A percentile compares a stretch with the other conserved stretches of the same genome.
phyloP scores from a whole-genome alignment of 2,113 vertebrate genomes.

The Pycnonotus jocosus region DNA sequence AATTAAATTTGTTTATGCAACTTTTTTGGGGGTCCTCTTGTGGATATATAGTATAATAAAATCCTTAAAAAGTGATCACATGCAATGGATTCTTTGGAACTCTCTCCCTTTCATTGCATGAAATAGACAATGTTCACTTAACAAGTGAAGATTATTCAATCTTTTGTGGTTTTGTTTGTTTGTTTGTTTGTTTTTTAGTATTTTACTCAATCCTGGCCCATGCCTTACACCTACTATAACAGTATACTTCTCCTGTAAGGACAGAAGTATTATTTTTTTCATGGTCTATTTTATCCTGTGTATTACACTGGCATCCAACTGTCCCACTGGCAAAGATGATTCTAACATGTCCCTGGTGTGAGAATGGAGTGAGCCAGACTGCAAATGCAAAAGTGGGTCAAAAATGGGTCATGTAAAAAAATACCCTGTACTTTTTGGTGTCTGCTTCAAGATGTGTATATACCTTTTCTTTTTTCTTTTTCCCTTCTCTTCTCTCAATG shows the following conservation, averaged over 20 bases:
- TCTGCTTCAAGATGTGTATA: not conserved
- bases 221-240: not conserved
- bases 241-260: not conserved
- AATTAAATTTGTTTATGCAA: not conserved
- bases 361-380: not conserved
- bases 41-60: not conserved
- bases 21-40: not conserved
- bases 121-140: not conserved
- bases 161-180: not conserved
- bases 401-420: not conserved
- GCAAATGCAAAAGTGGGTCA: not conserved
- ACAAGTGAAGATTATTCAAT: not conserved
- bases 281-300: not conserved
- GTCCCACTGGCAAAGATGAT: not conserved
- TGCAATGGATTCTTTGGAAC: not conserved
- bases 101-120: not conserved
- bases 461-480: not conserved
- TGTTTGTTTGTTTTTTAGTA: not conserved
- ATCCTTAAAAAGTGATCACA: not conserved
- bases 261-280: not conserved
- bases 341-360: rapidly evolving
- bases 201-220: not conserved
- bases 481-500: not conserved
- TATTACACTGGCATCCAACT: not conserved
- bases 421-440: not conserved